Conservation (phyloP, 2,797 vertebrate species). For the Threskiornis aethiopicus region DNA sequence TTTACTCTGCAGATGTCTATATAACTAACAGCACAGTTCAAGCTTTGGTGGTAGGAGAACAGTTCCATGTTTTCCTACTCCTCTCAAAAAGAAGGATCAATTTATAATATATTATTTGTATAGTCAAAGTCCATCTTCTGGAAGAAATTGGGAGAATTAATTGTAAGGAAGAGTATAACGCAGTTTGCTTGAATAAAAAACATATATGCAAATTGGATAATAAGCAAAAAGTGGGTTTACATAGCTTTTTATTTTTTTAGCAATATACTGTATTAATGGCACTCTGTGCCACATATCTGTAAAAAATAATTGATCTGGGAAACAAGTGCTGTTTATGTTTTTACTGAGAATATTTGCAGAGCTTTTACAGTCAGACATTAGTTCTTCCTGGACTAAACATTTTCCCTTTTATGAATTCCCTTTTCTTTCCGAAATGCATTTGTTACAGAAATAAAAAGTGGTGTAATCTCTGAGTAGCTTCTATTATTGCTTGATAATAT, state of each 20-base stretch:
- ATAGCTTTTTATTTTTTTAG: neutral
- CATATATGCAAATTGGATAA: neutral
- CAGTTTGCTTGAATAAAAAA: neutral
- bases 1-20: neutral
- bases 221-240: neutral
- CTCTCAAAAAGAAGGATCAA: neutral
- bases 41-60: neutral
- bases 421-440: neutral
- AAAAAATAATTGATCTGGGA: slow-evolving; percentile 5
- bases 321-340: neutral
- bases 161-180: neutral
- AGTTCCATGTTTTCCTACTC: neutral
- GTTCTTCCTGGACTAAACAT: neutral
- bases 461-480: neutral
- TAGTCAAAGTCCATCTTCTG: neutral
- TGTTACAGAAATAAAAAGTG: neutral
- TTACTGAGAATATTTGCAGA: neutral
- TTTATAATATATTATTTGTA: neutral
- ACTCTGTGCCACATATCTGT: neutral
- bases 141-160: neutral
- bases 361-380: neutral
- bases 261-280: neutral
- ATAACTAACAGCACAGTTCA: neutral
- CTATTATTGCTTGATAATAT: neutral
- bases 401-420: neutral